Evolutionary conservation across 2,797 vertebrate species (phyloP), one percentile per base, ranked within the genome.

Genomic region (Epinephelus coioides): DNA sequence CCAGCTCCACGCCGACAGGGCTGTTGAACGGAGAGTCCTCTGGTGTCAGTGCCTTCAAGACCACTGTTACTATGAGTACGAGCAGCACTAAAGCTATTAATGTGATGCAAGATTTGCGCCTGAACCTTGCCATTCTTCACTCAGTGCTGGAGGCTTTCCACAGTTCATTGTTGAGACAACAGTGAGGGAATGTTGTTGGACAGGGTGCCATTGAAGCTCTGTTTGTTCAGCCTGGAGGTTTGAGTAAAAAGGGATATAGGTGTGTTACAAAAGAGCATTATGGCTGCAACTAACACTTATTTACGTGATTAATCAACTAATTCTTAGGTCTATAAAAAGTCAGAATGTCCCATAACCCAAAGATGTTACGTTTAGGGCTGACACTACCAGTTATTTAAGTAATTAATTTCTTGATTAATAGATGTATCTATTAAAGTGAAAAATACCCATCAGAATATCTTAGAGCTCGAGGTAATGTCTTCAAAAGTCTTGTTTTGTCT

Each of bases 111-210:
- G 96, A 95, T 93, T 95, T 99, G 84, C 96, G 96, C 80, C 95
- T 97, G 89, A 99, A 96, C 92, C 97, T 97, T 89, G 96, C 97
- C 98, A 99, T 99, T 93, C 94, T 95, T 88, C 71, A 90, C 44
- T 78, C 61, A 50, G 70, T 44, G 79, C 79, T 68, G 1, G 71
- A 69, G 30, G 76, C 46, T 69, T 70, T 51, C 72, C 86, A 74
- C 54, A 68, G 78, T 65, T 87, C 92, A 92, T 91, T 85, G 83
- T 86, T 76, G 76, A 76, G 43, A 56, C 59, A 43, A 61, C 34
- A 61, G 80, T 6, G 51, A 70, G 19, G 77, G 43, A 49, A 6
- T 38, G 53, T 64, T 44, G 51, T 12, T 47, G 63, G 30, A 74
- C 34, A 27, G 2, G 66, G 50, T 30, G 67, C 77, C 86, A 76